Evolutionary conservation across 2,797 vertebrate genomes (phyloP), one percentile per base, ranked within the genome.

Genomic region (Sciaenops ocellatus): DNA sequence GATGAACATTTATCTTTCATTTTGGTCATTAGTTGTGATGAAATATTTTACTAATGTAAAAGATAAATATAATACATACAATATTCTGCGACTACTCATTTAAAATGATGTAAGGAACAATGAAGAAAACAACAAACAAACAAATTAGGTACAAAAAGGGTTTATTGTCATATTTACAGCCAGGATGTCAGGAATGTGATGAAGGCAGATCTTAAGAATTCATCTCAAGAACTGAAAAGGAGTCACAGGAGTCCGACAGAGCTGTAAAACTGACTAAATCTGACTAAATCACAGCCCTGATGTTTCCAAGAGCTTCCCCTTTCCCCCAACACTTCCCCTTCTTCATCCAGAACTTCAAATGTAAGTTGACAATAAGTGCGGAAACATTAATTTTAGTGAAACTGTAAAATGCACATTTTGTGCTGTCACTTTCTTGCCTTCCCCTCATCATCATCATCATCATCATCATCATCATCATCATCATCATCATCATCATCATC

Each of bases 121-220:
- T 22, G 9, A 50, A 47, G 51, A 79, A 15, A 42, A 41, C 34
- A 69, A 34, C 76, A 15, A 42, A 41, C 28, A 69, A 30, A 5
- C 47, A 73, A 7, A 24, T 42, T 73, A 52, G 50, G 82, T 93
- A 91, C 80, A 92, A 93, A 93, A 92, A 78, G 38, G 59, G 71
- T 94, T 93, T 93, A 92, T 93, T 90, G 83, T 93, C 73, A 77
- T 93, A 94, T 94, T 88, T 93, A 94, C 93, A 93, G 85, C 82
- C 73, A 88, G 55, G 72, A 72, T 83, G 70, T 89, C 15, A 54
- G 50, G 41, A 46, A 84, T 65, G 42, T 78, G 42, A 85, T 67
- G 46, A 83, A 76, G 46, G 52, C 55, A 78, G 75, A 76, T 64
- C 60, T 70, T 13, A 66, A 64, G 63, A 70, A 42, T 74, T 44